These are phyloP conservation scores for Drosophila neotestacea DNA, from an alignment of 2,888 invertebrate species.

Conservation along the genomic window DNA sequence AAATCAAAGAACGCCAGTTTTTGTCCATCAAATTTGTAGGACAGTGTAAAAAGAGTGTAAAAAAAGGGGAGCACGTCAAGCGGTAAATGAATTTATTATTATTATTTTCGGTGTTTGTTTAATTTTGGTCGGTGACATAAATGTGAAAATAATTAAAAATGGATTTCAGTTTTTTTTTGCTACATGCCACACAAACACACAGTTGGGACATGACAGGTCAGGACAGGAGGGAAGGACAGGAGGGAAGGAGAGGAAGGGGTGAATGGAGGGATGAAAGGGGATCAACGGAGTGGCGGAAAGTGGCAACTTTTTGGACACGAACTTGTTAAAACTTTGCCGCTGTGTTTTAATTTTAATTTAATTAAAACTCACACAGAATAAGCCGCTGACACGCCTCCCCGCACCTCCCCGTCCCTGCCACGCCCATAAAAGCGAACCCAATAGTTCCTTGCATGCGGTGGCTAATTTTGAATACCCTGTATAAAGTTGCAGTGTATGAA, in stretches of 20 bases:
- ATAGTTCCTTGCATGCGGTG: conserved; percentile 10
- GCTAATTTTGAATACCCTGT: background rate
- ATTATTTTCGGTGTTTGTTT: conserved; percentile 29
- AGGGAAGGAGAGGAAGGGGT: background rate
- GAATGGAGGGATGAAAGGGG: background rate
- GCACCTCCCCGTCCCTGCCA: background rate
- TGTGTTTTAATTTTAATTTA: conserved; percentile 60
- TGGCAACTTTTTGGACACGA: conserved; percentile 59
- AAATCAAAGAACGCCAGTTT: background rate
- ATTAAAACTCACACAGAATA: conserved; percentile 67
- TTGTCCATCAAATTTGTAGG: background rate
- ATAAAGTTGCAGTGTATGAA: background rate
- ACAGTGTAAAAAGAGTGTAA: conserved; percentile 27
- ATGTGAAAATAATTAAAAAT: conserved; percentile 65
- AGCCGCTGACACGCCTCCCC: conserved; percentile 46
- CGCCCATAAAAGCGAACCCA: background rate
- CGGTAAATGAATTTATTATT: conserved; percentile 40
- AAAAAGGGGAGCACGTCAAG: conserved; percentile 29
- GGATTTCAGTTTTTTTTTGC: conserved; percentile 52
- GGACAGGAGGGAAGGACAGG: background rate
- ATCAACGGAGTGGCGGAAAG: conserved; percentile 35
- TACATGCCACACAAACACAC: conserved; percentile 51
- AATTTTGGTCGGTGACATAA: conserved; percentile 47
- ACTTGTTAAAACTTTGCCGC: conserved; percentile 63
- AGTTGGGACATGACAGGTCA: conserved; percentile 25